Evolutionary conservation across 1,140 invertebrate species (phyloP).

Genomic region (Popillia japonica): DNA sequence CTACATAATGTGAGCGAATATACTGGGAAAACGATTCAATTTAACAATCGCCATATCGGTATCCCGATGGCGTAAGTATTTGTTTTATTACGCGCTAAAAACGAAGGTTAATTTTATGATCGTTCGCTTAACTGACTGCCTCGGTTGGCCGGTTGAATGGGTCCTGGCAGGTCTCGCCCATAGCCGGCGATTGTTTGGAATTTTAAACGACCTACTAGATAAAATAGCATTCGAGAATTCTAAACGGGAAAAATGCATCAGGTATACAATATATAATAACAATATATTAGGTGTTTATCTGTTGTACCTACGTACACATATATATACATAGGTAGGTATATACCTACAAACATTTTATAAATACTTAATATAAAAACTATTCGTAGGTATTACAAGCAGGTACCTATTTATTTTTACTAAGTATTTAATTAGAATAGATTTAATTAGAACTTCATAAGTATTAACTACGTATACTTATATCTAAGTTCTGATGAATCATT

Average conservation of each 20-base stretch:
- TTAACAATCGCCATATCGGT: neutral
- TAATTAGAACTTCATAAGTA: too few species aligned
- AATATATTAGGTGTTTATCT: too few species aligned
- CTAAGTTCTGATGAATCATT: too few species aligned
- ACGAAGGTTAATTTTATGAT: neutral
- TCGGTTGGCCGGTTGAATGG: too few species aligned
- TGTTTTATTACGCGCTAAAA: conserved; percentile 14
- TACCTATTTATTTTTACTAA: too few species aligned
- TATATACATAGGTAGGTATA: too few species aligned
- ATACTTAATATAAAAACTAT: too few species aligned
- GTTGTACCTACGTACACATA: too few species aligned
- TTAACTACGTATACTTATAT: too few species aligned
- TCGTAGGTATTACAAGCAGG: too few species aligned
- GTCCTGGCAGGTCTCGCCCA: neutral
- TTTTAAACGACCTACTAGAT: conserved; percentile 7
- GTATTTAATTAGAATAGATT: too few species aligned
- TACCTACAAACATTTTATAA: too few species aligned
- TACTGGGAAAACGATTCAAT: neutral
- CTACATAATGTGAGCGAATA: neutral
- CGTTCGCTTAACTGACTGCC: neutral
- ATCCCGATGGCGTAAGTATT: neutral
- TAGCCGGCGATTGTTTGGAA: neutral
- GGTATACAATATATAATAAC: neutral
- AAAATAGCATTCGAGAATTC: neutral
- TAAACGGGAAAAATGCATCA: neutral